These are phyloP conservation scores for Brachyalestes nurse DNA, from an alignment of 2,797 vertebrate species.

Conservation along the genomic window DNA sequence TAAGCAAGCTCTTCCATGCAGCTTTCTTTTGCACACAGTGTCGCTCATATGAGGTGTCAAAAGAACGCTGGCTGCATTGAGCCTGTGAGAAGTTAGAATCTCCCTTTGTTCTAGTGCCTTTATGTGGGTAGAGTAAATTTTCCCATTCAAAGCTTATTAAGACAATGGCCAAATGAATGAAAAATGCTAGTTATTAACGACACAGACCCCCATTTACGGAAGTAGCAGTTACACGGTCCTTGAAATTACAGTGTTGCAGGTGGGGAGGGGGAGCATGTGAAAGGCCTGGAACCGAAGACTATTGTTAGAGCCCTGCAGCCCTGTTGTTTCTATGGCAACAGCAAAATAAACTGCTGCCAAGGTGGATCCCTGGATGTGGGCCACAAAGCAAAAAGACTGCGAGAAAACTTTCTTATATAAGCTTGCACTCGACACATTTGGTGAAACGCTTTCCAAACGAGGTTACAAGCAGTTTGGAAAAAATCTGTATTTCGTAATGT, in stretches of 20 bases:
- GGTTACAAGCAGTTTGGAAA: conserved; percentile 29
- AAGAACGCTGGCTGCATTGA: neutral
- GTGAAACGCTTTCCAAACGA: conserved; percentile 31
- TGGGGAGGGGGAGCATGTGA: conserved; percentile 16
- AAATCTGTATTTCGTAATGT: conserved; percentile 26
- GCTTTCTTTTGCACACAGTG: conserved; percentile 2
- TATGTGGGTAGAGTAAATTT: conserved; percentile 30
- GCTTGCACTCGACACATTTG: conserved; percentile 37
- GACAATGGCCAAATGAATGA: conserved; percentile 42
- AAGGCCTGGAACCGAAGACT: conserved; percentile 53
- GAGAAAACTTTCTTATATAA: conserved; percentile 49
- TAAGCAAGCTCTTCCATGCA: neutral
- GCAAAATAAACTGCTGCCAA: conserved; percentile 73
- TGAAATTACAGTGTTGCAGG: conserved; percentile 51
- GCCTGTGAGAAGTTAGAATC: conserved; percentile 22
- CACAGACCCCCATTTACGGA: conserved; percentile 49
- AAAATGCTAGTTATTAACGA: conserved; percentile 60
- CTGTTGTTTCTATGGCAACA: conserved; percentile 78
- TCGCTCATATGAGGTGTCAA: neutral
- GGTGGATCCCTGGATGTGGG: conserved; percentile 63
- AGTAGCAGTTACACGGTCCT: conserved; percentile 38
- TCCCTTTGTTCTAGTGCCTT: conserved; percentile 21
- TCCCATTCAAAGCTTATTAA: conserved; percentile 54
- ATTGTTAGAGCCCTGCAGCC: conserved; percentile 64
- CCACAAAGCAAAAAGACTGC: conserved; percentile 47